These are phyloP conservation scores for Poecilus cupreus DNA, from an alignment of 2,888 invertebrate genomes.

Conservation along the genomic window DNA sequence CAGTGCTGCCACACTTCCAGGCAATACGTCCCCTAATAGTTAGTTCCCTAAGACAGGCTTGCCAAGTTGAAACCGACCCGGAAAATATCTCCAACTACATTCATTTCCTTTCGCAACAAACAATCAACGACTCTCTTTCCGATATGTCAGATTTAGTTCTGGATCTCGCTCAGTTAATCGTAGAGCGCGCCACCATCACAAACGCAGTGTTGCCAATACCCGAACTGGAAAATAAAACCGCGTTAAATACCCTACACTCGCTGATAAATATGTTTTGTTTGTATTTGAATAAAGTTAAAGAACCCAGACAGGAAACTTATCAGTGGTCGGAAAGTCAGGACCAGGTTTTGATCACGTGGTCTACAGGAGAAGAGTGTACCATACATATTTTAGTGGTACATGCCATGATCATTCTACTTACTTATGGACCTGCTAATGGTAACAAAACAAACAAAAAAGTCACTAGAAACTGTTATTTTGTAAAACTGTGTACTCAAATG, in stretches of 20 bases:
- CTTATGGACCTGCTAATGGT: slow-evolving; percentile 78
- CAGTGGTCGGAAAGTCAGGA: slow-evolving; percentile 83
- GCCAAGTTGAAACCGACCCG: slow-evolving; percentile 93
- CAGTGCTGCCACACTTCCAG: slow-evolving; percentile 71
- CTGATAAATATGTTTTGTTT: slow-evolving; percentile 83
- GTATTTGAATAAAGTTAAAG: slow-evolving; percentile 83
- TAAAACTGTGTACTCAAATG: background rate
- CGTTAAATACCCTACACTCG: slow-evolving; percentile 79
- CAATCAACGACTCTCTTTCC: slow-evolving; percentile 79
- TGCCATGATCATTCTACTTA: slow-evolving; percentile 87
- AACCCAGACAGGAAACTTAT: slow-evolving; percentile 78
- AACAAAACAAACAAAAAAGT: background rate
- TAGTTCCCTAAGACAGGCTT: slow-evolving; percentile 86
- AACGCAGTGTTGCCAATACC: slow-evolving; percentile 84
- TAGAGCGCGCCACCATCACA: slow-evolving; percentile 91
- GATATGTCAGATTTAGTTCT: slow-evolving; percentile 82
- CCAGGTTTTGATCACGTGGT: slow-evolving; percentile 86
- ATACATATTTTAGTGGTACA: slow-evolving; percentile 88
- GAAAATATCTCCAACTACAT: slow-evolving; percentile 88
- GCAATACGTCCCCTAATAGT: slow-evolving; percentile 61
- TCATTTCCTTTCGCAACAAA: slow-evolving; percentile 87
- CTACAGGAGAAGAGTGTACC: slow-evolving; percentile 82
- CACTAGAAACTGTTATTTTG: background rate
- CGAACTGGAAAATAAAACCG: slow-evolving; percentile 68
- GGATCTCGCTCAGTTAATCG: slow-evolving; percentile 93